Evolutionary conservation across 1,140 invertebrate species (phyloP).

Genomic region (Phocides pigmalion): DNA sequence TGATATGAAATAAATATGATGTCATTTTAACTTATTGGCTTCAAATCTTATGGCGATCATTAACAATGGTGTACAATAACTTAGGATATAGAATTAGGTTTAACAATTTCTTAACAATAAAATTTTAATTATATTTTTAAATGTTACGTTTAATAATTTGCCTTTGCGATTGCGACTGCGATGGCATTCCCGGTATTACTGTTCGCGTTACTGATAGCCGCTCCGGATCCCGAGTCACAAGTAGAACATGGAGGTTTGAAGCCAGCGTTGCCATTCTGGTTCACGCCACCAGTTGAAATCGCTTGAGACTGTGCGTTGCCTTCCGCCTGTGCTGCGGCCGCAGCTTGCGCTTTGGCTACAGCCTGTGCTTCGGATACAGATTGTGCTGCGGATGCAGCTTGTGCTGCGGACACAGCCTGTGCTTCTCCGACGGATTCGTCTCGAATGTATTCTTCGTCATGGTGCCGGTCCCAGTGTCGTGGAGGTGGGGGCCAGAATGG

Average conservation of each 20-base stretch:
- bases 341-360: not conserved
- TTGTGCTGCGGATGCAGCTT: not conserved
- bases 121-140: too few species aligned
- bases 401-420: not conserved
- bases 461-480: not conserved
- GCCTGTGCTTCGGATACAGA: not conserved
- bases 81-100: too few species aligned
- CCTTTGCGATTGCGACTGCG: slow-evolving; percentile 54
- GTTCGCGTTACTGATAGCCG: slow-evolving; percentile 54
- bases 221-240: slow-evolving; percentile 25
- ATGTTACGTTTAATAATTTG: slow-evolving; percentile 1
- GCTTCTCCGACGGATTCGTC: slow-evolving; percentile 7
- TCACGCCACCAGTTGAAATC: not conserved
- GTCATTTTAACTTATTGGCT: not conserved
- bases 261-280: slow-evolving; percentile 6
- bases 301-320: slow-evolving; percentile 1
- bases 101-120: too few species aligned
- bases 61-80: too few species aligned
- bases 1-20: too few species aligned
- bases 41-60: not conserved
- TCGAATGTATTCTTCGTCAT: not conserved
- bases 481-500: slow-evolving; percentile 23
- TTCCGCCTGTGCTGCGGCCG: not conserved
- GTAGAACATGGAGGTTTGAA: slow-evolving; percentile 1
- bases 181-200: slow-evolving; percentile 55